Evolutionary conservation across 2,797 vertebrate species (phyloP).

Genomic region (Xiphophorus birchmanni): DNA sequence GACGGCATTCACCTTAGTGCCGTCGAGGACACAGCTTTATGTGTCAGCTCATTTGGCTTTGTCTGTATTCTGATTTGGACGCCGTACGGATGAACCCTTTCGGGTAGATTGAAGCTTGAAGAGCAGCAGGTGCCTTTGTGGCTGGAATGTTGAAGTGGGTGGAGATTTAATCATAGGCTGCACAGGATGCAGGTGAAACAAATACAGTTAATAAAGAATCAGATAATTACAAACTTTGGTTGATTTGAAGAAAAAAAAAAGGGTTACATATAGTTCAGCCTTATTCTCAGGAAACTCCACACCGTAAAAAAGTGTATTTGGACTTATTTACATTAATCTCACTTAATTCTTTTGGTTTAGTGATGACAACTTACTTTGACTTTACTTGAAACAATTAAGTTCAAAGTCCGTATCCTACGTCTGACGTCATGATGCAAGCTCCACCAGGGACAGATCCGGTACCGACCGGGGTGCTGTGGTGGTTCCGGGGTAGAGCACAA

Average conservation of each 20-base stretch:
- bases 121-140: constrained; percentile 19
- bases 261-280: constrained; percentile 6
- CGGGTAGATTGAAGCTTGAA: constrained; percentile 20
- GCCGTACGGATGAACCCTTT: constrained; percentile 31
- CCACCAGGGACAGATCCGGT: too few relatives aligned
- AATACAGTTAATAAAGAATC: background rate
- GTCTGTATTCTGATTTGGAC: constrained; percentile 40
- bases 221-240: background rate
- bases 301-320: too few relatives aligned
- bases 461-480: too few relatives aligned
- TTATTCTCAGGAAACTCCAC: constrained; percentile 9
- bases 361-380: too few relatives aligned
- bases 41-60: constrained; percentile 65
- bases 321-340: too few relatives aligned
- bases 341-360: too few relatives aligned
- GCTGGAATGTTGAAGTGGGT: constrained; percentile 2
- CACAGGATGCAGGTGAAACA: background rate
- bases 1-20: constrained; percentile 54
- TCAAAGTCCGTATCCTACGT: too few relatives aligned
- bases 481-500: too few relatives aligned
- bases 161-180: background rate
- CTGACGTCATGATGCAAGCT: too few relatives aligned
- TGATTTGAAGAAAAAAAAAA: background rate
- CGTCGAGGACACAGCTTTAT: constrained; percentile 54
- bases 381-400: too few relatives aligned